Evolutionary conservation across 1,140 invertebrate genomes (phyloP).

Genomic region (Cardiocondyla obscurior): DNA sequence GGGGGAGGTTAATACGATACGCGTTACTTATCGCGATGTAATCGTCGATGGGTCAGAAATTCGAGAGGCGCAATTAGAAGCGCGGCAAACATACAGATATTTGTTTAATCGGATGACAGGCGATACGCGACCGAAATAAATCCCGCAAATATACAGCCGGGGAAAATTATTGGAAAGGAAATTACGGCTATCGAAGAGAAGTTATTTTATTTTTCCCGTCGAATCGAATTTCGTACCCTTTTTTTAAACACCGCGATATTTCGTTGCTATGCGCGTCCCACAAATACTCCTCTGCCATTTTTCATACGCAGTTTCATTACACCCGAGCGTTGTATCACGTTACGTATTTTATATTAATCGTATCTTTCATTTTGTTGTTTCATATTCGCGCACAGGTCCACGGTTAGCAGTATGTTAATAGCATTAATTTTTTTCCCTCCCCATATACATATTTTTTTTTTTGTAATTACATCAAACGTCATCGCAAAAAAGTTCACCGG

Average conservation of each 20-base stretch:
- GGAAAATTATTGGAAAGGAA: not conserved
- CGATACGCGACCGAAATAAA: not conserved
- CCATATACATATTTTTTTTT: too few relatives aligned
- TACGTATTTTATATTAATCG: not conserved
- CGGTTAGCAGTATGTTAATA: not conserved
- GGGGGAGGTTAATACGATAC: conserved; percentile 31
- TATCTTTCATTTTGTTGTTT: not conserved
- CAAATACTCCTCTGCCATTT: not conserved
- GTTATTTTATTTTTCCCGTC: not conserved
- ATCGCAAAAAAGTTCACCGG: conserved; percentile 8
- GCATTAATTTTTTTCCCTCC: not conserved
- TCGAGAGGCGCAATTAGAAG: not conserved
- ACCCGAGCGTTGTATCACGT: not conserved
- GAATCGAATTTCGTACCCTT: not conserved
- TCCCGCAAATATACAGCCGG: not conserved
- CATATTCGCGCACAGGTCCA: not conserved
- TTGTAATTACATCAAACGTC: conserved; percentile 13
- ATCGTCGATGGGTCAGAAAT: conserved; percentile 21
- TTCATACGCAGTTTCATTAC: not conserved
- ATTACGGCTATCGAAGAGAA: not conserved
- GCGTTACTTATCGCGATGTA: conserved; percentile 47
- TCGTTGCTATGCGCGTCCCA: not conserved
- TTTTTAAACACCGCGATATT: not conserved
- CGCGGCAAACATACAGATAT: not conserved
- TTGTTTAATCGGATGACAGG: not conserved